Percentiles rank a stretch among this genome's conserved stretches.
These are phyloP conservation scores for Hesperia comma DNA, from an alignment of 2,888 invertebrate species.

Conservation along the genomic window DNA sequence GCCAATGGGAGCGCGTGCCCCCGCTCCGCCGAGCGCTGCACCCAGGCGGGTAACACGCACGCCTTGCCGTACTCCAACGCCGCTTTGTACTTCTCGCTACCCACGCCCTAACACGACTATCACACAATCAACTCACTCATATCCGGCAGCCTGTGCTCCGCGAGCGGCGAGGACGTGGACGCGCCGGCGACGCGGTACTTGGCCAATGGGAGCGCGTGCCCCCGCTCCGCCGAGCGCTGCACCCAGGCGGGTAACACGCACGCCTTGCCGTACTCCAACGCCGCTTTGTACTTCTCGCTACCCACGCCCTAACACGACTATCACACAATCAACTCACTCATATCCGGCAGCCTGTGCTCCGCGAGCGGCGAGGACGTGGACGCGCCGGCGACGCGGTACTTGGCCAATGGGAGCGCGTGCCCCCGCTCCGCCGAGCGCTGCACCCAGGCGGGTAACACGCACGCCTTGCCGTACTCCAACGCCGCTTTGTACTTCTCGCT, in stretches of 20 bases:
- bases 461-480: conserved; percentile 80
- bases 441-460: conserved; percentile 91
- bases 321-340: conserved; percentile 70
- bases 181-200: conserved; percentile 84
- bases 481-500: conserved; percentile 90
- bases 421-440: conserved; percentile 89
- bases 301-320: too few relatives aligned
- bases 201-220: conserved; percentile 86
- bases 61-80: conserved; percentile 61
- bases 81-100: conserved; percentile 54
- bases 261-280: conserved; percentile 78
- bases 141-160: conserved; percentile 72
- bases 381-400: conserved; percentile 84
- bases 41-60: conserved; percentile 91
- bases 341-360: conserved; percentile 70
- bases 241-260: conserved; percentile 92
- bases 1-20: conserved; percentile 88
- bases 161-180: conserved; percentile 89
- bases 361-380: conserved; percentile 89
- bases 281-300: conserved; percentile 85
- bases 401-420: conserved; percentile 85
- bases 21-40: conserved; percentile 88
- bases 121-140: conserved; percentile 71
- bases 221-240: conserved; percentile 88
- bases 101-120: too few relatives aligned